Percentiles rank a stretch among this genome's conserved stretches.
Conservation (phyloP, 2,113 vertebrate species). For the Callithrix jacchus region DNA sequence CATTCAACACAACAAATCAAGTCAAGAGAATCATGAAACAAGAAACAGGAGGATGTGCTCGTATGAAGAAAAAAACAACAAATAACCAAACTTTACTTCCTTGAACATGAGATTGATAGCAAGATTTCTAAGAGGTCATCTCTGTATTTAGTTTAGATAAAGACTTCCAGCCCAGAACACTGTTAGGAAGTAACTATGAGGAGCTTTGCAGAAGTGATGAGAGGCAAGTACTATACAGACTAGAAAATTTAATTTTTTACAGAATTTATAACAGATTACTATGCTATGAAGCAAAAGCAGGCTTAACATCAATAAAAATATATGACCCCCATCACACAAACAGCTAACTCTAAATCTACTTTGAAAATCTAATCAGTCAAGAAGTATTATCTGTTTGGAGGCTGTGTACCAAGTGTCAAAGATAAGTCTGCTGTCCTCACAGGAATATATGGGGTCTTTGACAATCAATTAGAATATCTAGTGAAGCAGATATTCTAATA, state of each 20-base stretch:
- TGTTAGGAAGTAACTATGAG: background rate
- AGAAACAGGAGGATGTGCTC: background rate
- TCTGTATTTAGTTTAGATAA: background rate
- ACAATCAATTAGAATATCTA: background rate
- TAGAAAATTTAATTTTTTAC: background rate
- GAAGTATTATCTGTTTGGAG: background rate
- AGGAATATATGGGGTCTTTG: background rate
- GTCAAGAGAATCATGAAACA: background rate
- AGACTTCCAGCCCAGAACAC: background rate
- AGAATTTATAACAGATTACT: background rate
- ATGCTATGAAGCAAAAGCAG: background rate
- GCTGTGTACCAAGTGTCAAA: background rate
- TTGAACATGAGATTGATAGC: background rate
- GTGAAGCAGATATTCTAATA: background rate
- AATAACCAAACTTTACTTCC: background rate
- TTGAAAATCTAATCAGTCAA: background rate
- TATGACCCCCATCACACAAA: background rate
- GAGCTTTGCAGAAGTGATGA: background rate
- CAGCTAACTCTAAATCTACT: background rate
- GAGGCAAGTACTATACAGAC: background rate
- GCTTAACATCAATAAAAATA: background rate
- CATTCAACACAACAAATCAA: conserved; percentile 22
- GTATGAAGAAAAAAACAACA: background rate
- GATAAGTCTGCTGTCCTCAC: background rate
- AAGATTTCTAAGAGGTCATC: background rate